Conservation (phyloP, 2,888 invertebrate species). For the Punctoribates punctum region DNA sequence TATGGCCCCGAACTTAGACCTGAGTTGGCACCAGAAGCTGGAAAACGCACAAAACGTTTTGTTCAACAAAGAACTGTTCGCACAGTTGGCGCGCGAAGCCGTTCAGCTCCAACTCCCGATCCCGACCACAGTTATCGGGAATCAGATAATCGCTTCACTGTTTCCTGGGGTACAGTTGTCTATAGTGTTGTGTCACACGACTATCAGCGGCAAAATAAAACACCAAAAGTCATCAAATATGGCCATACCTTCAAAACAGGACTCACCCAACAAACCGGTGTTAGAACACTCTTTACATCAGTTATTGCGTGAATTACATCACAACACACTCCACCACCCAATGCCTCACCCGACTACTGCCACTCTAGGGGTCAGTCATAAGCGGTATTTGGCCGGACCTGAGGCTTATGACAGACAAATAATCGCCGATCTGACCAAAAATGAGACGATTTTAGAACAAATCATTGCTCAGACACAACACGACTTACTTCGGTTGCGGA, state of each 20-base stretch:
- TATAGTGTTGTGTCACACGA: constrained; percentile 82
- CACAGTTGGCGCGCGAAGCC: constrained; percentile 88
- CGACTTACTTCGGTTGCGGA: constrained; percentile 78
- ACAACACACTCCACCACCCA: constrained; percentile 85
- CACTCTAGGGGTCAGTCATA: constrained; percentile 85
- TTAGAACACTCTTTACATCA: constrained; percentile 94
- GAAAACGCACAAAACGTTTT: constrained; percentile 95
- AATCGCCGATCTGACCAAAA: constrained; percentile 80
- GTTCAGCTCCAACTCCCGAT: constrained; percentile 87
- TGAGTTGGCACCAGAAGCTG: constrained; percentile 92
- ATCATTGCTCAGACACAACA: constrained; percentile 95
- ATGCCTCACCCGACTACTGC: constrained; percentile 88
- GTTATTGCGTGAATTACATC: constrained; percentile 82
- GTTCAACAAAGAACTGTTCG: constrained; percentile 93
- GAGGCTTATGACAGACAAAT: constrained; percentile 82
- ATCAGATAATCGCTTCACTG: constrained; percentile 90
- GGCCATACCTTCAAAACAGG: constrained; percentile 45
- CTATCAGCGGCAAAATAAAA: constrained; percentile 7
- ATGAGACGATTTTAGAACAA: constrained; percentile 88
- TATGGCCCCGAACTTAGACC: constrained; percentile 56
- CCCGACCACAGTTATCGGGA: constrained; percentile 94
- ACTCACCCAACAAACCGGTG: constrained; percentile 84
- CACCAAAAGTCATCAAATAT: neutral
- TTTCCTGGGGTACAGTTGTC: constrained; percentile 88
- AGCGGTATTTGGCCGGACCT: constrained; percentile 73